Evolutionary conservation across 2,888 invertebrate genomes (phyloP), one percentile per base, ranked within the genome.

Genomic region (Euzophera pinguis): DNA sequence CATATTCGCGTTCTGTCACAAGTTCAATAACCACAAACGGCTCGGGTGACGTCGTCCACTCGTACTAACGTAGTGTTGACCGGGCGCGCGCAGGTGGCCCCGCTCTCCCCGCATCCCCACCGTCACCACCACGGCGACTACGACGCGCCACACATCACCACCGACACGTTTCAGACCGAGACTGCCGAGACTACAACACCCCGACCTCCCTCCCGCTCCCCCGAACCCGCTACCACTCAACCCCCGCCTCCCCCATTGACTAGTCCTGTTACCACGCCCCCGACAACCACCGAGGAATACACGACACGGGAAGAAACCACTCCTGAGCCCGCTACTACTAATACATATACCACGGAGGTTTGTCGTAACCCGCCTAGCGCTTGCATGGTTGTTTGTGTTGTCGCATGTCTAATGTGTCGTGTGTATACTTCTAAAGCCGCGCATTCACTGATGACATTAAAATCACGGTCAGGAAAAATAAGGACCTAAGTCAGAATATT

Each of bases 301-400:
- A 67, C 73, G 53, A 61, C 65, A 64, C 64, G 68, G 72, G 69
- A 79, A 61, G 75, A 73, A 59, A 78, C 73, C 70, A 78, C 80
- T 65, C 75, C 80, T 62, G 85, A 77, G 77, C 72, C 74, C 71
- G 69, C 74, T 72, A 75, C 88, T 62, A 83, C 86, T 81, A 81
- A 83, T 82, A 77, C 82, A 71, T 86, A 77, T 82, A 79, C 78
- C 66, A 81, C 85, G 71, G 88, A 90, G 89, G 89, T 90, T 90
- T 87, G 89, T 89, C 84, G 81, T 80, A 78, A 78, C 81, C 77
- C 74, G 75, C 78, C 64, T 70, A 71, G 65, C 60, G 78, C 76
- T 78, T 81, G 72, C 71, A 67, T 58, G 58, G 57, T 56, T 54
- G 57, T 56, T 54, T 61, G 62, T 63, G 55, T 65, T 50, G 45